Evolutionary conservation across 2,888 invertebrate species (phyloP).

Genomic region (Taphrorychus bicolor): DNA sequence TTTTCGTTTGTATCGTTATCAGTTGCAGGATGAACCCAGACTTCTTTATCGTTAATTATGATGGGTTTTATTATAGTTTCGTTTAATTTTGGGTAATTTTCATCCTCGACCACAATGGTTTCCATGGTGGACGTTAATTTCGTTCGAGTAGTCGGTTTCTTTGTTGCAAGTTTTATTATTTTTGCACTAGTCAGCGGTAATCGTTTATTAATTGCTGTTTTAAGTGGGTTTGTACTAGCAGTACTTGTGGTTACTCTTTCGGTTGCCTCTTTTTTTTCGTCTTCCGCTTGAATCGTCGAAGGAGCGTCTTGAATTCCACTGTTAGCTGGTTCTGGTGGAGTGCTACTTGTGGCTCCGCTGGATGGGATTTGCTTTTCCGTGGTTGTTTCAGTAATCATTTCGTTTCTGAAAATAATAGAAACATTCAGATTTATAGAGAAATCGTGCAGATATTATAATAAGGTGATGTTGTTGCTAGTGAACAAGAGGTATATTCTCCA

Average conservation of each 20-base stretch:
- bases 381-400: neutral
- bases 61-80: conserved; percentile 49
- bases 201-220: conserved; percentile 14
- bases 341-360: neutral
- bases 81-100: conserved; percentile 40
- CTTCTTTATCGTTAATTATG: conserved; percentile 52
- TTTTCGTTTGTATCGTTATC: conserved; percentile 38
- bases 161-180: conserved; percentile 49
- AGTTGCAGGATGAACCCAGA: conserved; percentile 46
- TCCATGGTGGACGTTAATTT: neutral
- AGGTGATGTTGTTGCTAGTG: too few relatives aligned
- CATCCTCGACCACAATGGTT: conserved; percentile 24
- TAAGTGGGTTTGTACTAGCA: conserved; percentile 10
- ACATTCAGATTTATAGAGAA: too few relatives aligned
- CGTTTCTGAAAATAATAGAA: neutral
- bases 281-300: neutral
- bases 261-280: neutral
- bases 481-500: too few relatives aligned
- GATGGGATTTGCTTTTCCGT: neutral
- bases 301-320: neutral
- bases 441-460: conserved; percentile 11
- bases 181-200: conserved; percentile 58
- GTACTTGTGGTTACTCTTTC: neutral
- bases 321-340: neutral
- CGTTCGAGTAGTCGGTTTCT: conserved; percentile 53